phyloP scores from a whole-genome alignment of 1,140 invertebrate genomes.

The Cydia splendana region DNA sequence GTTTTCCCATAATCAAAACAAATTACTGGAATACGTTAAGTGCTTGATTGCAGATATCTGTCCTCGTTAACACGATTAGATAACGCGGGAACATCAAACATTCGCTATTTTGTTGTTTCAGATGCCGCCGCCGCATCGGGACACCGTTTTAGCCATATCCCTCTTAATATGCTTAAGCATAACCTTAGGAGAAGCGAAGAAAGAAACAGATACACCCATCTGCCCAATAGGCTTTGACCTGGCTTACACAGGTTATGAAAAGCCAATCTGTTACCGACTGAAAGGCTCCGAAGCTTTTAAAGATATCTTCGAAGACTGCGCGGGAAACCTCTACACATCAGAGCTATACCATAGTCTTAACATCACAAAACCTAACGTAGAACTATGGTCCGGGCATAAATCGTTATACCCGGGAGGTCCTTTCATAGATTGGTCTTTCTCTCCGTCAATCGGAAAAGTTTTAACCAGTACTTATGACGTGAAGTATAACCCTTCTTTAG shows the following conservation, averaged over 20 bases:
- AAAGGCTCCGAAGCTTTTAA: constrained; percentile 62
- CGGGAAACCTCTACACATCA: constrained; percentile 61
- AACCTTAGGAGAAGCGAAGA: constrained; percentile 35
- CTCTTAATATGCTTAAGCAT: constrained; percentile 11
- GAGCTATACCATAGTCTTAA: constrained; percentile 56
- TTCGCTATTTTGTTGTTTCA: constrained; percentile 32
- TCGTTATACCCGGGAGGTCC: constrained; percentile 67
- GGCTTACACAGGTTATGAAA: constrained; percentile 45
- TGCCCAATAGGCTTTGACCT: constrained; percentile 61
- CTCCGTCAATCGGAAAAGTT: constrained; percentile 46
- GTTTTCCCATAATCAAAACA: constrained; percentile 36
- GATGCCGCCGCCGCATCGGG: constrained; percentile 32
- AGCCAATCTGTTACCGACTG: constrained; percentile 54
- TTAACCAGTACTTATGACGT: constrained; percentile 50
- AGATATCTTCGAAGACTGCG: constrained; percentile 62
- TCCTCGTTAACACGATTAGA: constrained; percentile 35
- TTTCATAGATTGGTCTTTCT: constrained; percentile 65
- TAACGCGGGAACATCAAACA: constrained; percentile 34
- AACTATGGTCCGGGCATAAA: constrained; percentile 71
- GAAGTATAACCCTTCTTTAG: constrained; percentile 45
- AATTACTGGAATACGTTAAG: constrained; percentile 39
- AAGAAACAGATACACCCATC: constrained; percentile 31
- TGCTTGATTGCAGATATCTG: constrained; percentile 32
- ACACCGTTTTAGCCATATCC: background rate
- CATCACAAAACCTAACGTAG: constrained; percentile 47